Evolutionary conservation across 1,140 invertebrate genomes (phyloP).

Genomic region (Lepidurus arcticus): DNA sequence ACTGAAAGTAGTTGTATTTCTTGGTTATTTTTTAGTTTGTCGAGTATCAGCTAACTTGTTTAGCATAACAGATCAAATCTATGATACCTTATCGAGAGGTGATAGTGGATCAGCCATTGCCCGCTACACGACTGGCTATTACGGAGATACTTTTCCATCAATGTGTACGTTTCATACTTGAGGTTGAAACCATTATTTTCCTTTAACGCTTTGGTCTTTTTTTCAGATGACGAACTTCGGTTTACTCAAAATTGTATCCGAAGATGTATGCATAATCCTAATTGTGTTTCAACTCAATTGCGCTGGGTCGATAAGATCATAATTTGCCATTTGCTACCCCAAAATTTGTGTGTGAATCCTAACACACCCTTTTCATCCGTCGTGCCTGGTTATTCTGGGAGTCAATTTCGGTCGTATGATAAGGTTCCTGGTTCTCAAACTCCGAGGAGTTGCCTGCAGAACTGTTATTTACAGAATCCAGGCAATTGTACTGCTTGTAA

Average conservation of each 20-base stretch:
- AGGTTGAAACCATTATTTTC: not conserved
- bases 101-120: not conserved
- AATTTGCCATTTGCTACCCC: not conserved
- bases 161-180: not conserved
- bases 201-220: not conserved
- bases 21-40: not conserved
- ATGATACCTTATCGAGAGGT: not conserved
- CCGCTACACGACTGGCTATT: not conserved
- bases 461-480: not conserved
- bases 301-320: too few relatives aligned
- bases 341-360: not conserved
- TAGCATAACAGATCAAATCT: not conserved
- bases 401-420: not conserved
- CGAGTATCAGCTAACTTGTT: not conserved
- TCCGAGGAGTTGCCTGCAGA: not conserved
- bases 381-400: not conserved
- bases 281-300: not conserved
- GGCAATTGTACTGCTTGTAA: not conserved
- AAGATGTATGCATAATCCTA: not conserved
- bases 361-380: not conserved
- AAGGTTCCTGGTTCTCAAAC: not conserved
- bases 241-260: slow-evolving; percentile 1
- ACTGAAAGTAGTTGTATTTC: not conserved
- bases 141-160: not conserved
- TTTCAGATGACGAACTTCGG: not conserved